These are phyloP conservation scores for Chrysolina oricalcia DNA, from an alignment of 2,888 invertebrate species.

Conservation along the genomic window DNA sequence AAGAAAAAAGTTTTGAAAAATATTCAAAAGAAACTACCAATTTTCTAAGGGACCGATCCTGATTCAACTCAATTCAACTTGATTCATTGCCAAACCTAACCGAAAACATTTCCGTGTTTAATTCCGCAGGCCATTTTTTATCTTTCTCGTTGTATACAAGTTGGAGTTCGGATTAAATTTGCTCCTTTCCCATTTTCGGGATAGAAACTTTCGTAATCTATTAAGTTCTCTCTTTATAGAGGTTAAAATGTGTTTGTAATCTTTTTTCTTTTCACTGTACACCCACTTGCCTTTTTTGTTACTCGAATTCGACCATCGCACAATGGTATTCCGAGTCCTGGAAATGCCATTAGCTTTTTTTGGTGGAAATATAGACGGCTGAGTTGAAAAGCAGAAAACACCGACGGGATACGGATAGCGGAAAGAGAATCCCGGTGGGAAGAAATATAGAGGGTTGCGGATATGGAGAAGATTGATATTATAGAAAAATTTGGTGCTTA, in stretches of 20 bases:
- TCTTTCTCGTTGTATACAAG: constrained; percentile 24
- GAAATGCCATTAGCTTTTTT: constrained; percentile 49
- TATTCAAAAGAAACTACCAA: too few species aligned
- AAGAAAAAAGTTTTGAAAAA: too few species aligned
- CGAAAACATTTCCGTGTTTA: constrained; percentile 3
- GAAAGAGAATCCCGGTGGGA: constrained; percentile 18
- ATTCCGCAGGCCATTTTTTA: constrained; percentile 10
- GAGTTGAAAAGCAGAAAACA: constrained; percentile 15
- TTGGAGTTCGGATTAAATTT: constrained; percentile 37
- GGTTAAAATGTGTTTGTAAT: constrained; percentile 43
- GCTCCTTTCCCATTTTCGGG: constrained; percentile 29
- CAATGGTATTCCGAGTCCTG: constrained; percentile 40
- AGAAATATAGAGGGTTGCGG: constrained; percentile 7
- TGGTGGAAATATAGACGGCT: constrained; percentile 28
- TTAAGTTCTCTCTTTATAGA: constrained; percentile 36
- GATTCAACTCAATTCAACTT: not conserved
- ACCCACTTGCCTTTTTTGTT: constrained; percentile 35
- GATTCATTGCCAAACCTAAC: not conserved
- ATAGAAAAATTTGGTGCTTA: not conserved
- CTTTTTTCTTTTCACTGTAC: constrained; percentile 30
- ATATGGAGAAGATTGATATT: not conserved
- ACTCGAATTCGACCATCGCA: constrained; percentile 18
- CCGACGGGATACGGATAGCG: constrained; percentile 3
- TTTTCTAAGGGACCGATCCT: not conserved
- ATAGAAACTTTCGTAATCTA: constrained; percentile 43